Conservation (phyloP, 2,797 vertebrate species). For the Microctenopoma lineatum region DNA sequence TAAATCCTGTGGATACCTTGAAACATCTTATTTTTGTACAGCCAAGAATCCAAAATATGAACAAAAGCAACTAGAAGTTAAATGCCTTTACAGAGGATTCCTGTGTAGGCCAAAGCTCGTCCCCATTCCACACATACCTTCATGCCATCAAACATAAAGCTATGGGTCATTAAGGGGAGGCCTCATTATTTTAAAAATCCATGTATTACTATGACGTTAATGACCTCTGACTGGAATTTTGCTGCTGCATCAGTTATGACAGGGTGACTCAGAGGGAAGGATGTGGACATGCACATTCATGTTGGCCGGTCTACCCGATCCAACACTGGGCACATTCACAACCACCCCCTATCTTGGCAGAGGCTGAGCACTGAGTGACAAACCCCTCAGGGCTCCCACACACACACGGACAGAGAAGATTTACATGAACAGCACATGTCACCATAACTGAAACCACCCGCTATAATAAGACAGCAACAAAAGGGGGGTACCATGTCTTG, state of each 20-base stretch:
- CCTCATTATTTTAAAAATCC: slow-evolving; percentile 1
- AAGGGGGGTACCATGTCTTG: slow-evolving; percentile 27
- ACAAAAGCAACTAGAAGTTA: not conserved
- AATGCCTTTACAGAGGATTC: slow-evolving; percentile 9
- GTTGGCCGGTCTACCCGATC: slow-evolving; percentile 54
- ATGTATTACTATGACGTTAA: not conserved
- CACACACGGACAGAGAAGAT: slow-evolving; percentile 50
- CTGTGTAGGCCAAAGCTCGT: slow-evolving; percentile 25
- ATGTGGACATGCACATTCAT: slow-evolving; percentile 7
- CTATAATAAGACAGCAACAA: slow-evolving; percentile 61
- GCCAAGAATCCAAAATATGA: too few species aligned
- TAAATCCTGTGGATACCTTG: not conserved
- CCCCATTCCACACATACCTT: slow-evolving; percentile 63
- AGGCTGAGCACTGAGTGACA: slow-evolving; percentile 41
- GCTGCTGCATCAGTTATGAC: slow-evolving; percentile 23
- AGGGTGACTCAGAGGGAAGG: slow-evolving; percentile 35
- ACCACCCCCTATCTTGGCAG: slow-evolving; percentile 6
- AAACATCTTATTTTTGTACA: not conserved
- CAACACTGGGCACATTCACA: slow-evolving; percentile 20
- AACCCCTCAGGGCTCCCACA: slow-evolving; percentile 24
- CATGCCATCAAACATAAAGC: slow-evolving; percentile 6
- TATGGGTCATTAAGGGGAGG: slow-evolving; percentile 21
- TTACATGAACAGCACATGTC: slow-evolving; percentile 53
- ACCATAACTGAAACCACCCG: slow-evolving; percentile 32
- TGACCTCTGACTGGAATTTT: not conserved